Conservation (phyloP, 2,113 vertebrate species). For the Empidonax alnorum region DNA sequence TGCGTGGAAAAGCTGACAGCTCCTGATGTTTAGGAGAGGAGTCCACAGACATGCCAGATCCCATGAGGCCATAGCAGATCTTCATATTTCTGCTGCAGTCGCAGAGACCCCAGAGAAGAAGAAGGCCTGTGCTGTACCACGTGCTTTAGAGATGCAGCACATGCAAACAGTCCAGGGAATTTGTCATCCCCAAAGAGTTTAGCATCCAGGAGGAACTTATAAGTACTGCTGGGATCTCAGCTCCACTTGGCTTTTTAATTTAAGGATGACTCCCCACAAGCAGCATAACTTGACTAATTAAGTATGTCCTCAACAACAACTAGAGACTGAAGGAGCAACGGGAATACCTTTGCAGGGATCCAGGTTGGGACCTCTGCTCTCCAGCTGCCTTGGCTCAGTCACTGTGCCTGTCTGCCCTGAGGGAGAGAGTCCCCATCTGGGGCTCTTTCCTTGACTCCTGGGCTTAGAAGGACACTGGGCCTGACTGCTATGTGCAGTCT, state of each 20-base stretch:
- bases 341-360: background rate
- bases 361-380: background rate
- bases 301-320: accelerated
- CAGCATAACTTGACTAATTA: background rate
- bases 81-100: background rate
- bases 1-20: background rate
- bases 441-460: background rate
- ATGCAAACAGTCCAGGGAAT: background rate
- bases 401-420: accelerated
- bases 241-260: background rate
- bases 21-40: background rate
- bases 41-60: background rate
- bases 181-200: background rate
- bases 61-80: background rate
- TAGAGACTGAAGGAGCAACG: background rate
- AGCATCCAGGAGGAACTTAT: background rate
- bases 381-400: background rate
- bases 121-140: accelerated
- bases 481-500: background rate
- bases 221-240: background rate
- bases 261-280: accelerated
- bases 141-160: background rate
- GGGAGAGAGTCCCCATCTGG: background rate
- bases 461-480: background rate
- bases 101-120: background rate